Conservation (phyloP, 1,140 invertebrate genomes). For the Maconellicoccus hirsutus region DNA sequence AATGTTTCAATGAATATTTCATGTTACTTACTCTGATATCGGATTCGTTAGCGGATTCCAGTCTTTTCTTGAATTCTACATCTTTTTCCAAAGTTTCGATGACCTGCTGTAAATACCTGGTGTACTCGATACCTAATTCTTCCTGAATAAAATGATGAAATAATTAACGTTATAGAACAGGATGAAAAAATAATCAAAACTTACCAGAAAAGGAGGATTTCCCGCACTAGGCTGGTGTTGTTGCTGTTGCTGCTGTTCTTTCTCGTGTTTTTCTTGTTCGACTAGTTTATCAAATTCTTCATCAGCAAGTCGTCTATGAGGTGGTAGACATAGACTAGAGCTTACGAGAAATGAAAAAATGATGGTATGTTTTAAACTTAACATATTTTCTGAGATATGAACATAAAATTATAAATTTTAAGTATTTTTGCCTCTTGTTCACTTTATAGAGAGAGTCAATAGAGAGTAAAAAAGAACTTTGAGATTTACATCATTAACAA, state of each 20-base stretch:
- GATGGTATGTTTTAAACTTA: background rate
- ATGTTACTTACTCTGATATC: constrained; percentile 67
- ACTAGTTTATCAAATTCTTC: constrained; percentile 1
- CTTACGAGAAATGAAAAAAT: background rate
- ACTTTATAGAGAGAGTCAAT: too few relatives aligned
- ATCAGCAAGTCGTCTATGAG: background rate
- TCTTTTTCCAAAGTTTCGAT: constrained; percentile 73
- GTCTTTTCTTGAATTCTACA: constrained; percentile 62
- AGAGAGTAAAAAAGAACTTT: too few relatives aligned
- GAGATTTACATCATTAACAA: too few relatives aligned
- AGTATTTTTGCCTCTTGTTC: too few relatives aligned
- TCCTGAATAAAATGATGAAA: constrained; percentile 25
- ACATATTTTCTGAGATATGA: background rate
- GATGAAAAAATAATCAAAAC: background rate
- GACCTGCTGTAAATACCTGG: constrained; percentile 75
- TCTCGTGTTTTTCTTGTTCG: too few relatives aligned
- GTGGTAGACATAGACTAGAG: background rate
- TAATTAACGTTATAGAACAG: background rate
- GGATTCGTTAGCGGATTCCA: constrained; percentile 64
- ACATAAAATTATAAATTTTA: too few relatives aligned
- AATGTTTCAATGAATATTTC: background rate
- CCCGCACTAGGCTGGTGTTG: background rate
- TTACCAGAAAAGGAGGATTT: background rate
- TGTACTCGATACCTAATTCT: constrained; percentile 54
- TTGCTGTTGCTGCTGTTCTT: background rate